Conservation (phyloP, 2,797 vertebrate species). For the Hydrocynus forskahlii region DNA sequence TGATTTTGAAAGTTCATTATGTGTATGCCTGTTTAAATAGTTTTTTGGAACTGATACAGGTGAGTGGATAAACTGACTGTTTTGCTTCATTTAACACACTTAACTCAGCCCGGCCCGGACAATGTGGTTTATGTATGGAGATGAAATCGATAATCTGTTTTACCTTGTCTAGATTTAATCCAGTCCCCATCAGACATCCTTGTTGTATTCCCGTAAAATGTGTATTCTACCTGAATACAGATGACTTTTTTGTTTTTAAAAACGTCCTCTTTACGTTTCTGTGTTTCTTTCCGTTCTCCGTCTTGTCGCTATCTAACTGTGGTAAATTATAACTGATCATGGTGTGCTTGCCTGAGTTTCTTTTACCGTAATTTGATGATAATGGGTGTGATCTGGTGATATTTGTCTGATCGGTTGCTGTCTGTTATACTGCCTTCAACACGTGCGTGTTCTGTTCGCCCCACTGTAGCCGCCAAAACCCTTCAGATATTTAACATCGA, state of each 20-base stretch:
- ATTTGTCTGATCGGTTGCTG: neutral
- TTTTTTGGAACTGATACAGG: conserved; percentile 28
- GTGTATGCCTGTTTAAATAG: conserved; percentile 6
- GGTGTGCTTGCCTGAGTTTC: conserved; percentile 66
- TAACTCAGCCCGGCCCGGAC: neutral
- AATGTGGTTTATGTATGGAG: conserved; percentile 7
- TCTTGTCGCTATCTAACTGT: conserved; percentile 34
- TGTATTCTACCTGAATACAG: conserved; percentile 5
- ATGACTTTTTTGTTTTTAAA: conserved; percentile 2
- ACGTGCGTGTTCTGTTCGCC: neutral
- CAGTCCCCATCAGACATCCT: neutral
- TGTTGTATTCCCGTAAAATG: conserved; percentile 35
- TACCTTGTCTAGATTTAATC: conserved; percentile 1
- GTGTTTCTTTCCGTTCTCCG: conserved; percentile 23
- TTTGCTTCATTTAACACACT: conserved; percentile 3
- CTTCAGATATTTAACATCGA: conserved; percentile 99
- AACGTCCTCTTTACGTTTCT: neutral
- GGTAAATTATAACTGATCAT: conserved; percentile 66
- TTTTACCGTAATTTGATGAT: conserved; percentile 58
- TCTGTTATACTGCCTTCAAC: conserved; percentile 53
- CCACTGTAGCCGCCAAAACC: conserved; percentile 90
- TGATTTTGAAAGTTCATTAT: conserved; percentile 5
- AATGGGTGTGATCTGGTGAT: conserved; percentile 58
- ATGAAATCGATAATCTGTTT: conserved; percentile 27
- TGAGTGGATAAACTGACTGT: conserved; percentile 20